phyloP scores from a whole-genome alignment of 1,140 invertebrate species.

The Chymomyza costata region DNA sequence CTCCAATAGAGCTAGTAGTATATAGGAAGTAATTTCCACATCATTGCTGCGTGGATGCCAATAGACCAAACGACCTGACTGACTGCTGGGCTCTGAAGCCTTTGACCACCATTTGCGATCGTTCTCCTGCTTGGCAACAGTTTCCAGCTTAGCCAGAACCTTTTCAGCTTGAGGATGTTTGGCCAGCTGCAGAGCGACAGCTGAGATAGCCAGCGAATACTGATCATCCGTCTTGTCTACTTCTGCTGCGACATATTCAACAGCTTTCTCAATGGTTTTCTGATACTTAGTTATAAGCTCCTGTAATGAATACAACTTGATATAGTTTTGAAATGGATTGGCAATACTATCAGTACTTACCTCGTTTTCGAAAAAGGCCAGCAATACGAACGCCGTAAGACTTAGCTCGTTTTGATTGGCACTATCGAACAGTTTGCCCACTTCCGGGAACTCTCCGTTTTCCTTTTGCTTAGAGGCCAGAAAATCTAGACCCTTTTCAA shows the following conservation, averaged over 20 bases:
- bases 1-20: constrained; percentile 80
- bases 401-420: constrained; percentile 79
- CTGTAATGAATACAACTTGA: constrained; percentile 22
- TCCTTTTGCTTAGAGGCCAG: constrained; percentile 78
- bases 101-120: constrained; percentile 68
- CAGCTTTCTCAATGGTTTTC: constrained; percentile 84
- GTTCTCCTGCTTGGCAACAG: constrained; percentile 39
- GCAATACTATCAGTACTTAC: constrained; percentile 52
- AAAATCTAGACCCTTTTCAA: constrained; percentile 86
- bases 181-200: constrained; percentile 86
- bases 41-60: constrained; percentile 79
- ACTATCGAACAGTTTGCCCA: constrained; percentile 79
- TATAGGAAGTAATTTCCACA: constrained; percentile 87
- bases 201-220: constrained; percentile 87
- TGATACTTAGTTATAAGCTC: constrained; percentile 76
- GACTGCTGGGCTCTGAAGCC: constrained; percentile 49
- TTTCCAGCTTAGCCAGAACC: constrained; percentile 47
- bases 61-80: constrained; percentile 2
- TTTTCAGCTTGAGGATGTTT: constrained; percentile 77
- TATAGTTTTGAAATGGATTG: neutral
- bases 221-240: constrained; percentile 83
- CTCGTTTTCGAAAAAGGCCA: constrained; percentile 87
- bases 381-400: constrained; percentile 88
- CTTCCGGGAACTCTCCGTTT: constrained; percentile 89
- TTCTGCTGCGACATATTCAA: constrained; percentile 86